These are phyloP conservation scores for Bombus superbus DNA, from an alignment of 1,140 invertebrate genomes.

Conservation along the genomic window DNA sequence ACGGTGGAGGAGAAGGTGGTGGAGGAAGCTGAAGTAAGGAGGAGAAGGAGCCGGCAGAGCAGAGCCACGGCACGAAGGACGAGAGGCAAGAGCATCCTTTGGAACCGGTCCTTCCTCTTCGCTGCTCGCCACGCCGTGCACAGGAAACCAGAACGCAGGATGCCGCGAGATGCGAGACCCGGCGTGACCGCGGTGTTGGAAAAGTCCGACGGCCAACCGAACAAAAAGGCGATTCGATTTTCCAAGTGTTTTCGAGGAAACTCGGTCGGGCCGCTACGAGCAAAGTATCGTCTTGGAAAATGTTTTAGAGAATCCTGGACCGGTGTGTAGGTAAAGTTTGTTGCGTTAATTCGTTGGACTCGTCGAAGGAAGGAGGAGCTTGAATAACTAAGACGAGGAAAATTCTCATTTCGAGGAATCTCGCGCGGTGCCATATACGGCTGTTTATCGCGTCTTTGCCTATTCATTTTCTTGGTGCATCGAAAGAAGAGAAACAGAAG, in stretches of 20 bases:
- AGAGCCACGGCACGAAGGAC: slow-evolving; percentile 56
- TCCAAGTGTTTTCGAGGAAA: not conserved
- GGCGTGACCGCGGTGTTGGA: not conserved
- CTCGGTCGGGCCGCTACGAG: too few species aligned
- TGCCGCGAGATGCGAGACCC: slow-evolving; percentile 54
- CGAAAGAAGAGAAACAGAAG: too few species aligned
- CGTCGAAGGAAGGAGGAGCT: not conserved
- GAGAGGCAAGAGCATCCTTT: slow-evolving; percentile 79
- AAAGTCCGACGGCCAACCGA: not conserved
- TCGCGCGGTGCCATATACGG: too few species aligned
- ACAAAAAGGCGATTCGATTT: not conserved
- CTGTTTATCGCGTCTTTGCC: too few species aligned
- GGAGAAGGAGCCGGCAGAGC: slow-evolving; percentile 42
- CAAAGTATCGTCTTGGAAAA: not conserved
- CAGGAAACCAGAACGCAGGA: slow-evolving; percentile 65
- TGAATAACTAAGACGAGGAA: too few species aligned
- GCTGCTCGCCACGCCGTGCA: slow-evolving; percentile 4
- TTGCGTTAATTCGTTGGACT: not conserved
- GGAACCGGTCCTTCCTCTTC: slow-evolving; percentile 79
- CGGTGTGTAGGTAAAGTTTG: not conserved
- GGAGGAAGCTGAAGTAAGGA: slow-evolving; percentile 44
- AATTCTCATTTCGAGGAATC: too few species aligned
- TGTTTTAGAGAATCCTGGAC: not conserved
- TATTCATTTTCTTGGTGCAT: too few species aligned
- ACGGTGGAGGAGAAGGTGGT: slow-evolving; percentile 5